These are phyloP conservation scores for Nesogale talazaci DNA, from an alignment of 2,113 vertebrate genomes.

Conservation along the genomic window DNA sequence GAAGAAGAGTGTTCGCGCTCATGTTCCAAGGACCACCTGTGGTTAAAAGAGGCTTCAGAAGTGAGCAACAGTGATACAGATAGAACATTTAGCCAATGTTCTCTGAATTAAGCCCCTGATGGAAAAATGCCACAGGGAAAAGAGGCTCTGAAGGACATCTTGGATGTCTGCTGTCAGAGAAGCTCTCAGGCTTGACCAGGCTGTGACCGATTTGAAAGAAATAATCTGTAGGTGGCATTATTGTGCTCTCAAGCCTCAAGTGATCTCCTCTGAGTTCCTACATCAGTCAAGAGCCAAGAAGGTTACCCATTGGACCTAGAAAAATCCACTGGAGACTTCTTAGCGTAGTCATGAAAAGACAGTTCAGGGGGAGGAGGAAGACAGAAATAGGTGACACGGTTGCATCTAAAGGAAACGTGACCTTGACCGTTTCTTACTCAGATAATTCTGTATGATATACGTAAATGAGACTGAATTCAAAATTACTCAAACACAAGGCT, in stretches of 20 bases:
- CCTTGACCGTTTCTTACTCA: not conserved
- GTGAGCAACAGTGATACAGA: not conserved
- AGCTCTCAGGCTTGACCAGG: not conserved
- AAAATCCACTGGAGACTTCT: not conserved
- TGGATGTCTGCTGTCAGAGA: not conserved
- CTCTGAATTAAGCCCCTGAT: not conserved
- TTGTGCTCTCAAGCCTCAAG: not conserved
- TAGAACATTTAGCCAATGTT: not conserved
- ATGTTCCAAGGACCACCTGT: not conserved
- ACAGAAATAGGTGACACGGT: constrained; percentile 43
- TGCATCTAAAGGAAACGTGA: constrained; percentile 39
- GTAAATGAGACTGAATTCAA: constrained; percentile 54
- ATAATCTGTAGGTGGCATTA: not conserved
- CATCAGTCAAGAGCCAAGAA: not conserved
- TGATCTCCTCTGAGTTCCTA: not conserved
- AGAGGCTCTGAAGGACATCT: not conserved
- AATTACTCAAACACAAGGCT: constrained; percentile 50
- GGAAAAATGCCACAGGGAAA: not conserved
- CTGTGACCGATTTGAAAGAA: constrained; percentile 12
- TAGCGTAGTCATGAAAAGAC: not conserved
- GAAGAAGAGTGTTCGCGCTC: not conserved
- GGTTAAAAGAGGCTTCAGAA: not conserved
- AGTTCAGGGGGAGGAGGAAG: not conserved
- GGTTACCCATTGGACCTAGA: not conserved
- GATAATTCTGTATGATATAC: constrained; percentile 12